A percentile compares a stretch with the other conserved stretches of the same genome.
Conservation (phyloP, 1,140 invertebrate genomes). For the Drosophila simulans region DNA sequence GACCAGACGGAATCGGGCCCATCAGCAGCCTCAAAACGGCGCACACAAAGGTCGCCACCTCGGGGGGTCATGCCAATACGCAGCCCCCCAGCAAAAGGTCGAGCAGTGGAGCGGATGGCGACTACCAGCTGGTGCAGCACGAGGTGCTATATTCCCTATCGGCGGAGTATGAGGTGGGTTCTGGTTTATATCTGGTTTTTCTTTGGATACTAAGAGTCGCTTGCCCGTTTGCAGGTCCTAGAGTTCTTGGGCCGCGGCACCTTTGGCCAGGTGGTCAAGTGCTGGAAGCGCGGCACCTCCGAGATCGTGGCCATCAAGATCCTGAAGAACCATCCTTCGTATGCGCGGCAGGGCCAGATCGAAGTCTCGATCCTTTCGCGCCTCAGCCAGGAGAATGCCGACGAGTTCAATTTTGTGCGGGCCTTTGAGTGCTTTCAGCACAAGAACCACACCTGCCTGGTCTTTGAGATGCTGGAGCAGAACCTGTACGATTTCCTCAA, state of each 20-base stretch:
- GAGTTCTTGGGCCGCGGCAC: constrained; percentile 99
- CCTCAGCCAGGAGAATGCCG: constrained; percentile 99
- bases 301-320: constrained; percentile 99
- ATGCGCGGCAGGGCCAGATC: constrained; percentile 99
- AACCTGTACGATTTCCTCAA: constrained; percentile 99
- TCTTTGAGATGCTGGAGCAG: constrained; percentile 99
- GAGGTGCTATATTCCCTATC: constrained; percentile 98
- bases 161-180: constrained; percentile 92
- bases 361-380: constrained; percentile 99
- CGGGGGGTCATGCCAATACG: constrained; percentile 84
- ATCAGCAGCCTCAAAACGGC: constrained; percentile 82
- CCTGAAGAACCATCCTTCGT: constrained; percentile 99
- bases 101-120: constrained; percentile 94
- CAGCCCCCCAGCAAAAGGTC: constrained; percentile 86
- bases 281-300: constrained; percentile 99
- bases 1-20: constrained; percentile 12
- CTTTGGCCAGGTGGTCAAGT: constrained; percentile 99
- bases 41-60: constrained; percentile 84
- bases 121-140: constrained; percentile 99
- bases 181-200: too few relatives aligned
- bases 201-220: not conserved
- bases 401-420: constrained; percentile 99
- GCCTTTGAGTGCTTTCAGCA: constrained; percentile 99
- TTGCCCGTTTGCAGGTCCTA: constrained; percentile 88
- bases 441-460: constrained; percentile 99